Evolutionary conservation across 2,888 invertebrate genomes (phyloP), one percentile per base, ranked within the genome.

Genomic region (Dioctria linearis): DNA sequence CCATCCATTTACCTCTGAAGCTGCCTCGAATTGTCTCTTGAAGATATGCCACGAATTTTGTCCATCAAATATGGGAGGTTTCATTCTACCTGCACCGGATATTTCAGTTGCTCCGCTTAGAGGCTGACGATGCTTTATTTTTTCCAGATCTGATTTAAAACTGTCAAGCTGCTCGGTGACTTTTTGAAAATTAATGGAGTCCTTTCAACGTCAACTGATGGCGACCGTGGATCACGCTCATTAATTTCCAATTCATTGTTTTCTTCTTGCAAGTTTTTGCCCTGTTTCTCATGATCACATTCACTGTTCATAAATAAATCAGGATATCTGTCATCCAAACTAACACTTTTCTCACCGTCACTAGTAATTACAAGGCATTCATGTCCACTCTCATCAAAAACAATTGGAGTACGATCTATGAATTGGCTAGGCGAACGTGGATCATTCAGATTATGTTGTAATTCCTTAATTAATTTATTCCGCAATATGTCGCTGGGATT

Each of bases 351-450:
- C 0, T 61, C 63, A 39, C n/a, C 13, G 39, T 46, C 13, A 2
- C 40, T 40, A 4, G 63, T 8, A 11, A 25, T 5, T 40, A 46
- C 8, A 1, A 51, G 3, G 4, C n/a, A 40, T 2, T 51, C 40
- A 3, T 11, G 5, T 6, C 49, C 46, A 9, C 5, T 46, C 25
- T 81, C 80, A 42, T 80, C 75, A 25, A 82, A 82, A 13, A 78
- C 69, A 37, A 83, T 80, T 5, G 83, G 83, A 0, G 83, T 83
- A 3, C 83, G 80, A 67, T 80, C 63, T 3, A 83, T 80, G 40
- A 80, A 80, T 2, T 59, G 46, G 39, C 79, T 83, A 6, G 83
- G 83, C 8, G 83, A 83, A 3, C 83, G 81, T 5, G 83, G 83
- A 80, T 83, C 83, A 8, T 78, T 11, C n/a, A 82, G 39, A 59